Percentiles rank a stretch among this genome's conserved stretches.
Evolutionary conservation across 2,797 vertebrate species (phyloP).

Genomic region (Tinamus major): DNA sequence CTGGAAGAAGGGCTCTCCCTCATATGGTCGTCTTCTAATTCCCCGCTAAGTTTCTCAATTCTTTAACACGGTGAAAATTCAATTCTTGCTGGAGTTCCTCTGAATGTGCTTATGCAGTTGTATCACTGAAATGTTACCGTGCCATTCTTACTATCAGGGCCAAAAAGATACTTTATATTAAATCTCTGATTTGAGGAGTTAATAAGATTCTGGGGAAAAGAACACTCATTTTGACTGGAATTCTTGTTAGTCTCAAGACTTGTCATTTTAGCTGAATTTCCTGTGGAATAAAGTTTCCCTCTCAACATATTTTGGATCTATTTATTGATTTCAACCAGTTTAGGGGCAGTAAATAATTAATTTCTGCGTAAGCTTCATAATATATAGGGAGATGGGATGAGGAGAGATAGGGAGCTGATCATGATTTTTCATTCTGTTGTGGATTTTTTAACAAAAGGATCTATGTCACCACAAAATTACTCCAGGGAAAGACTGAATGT

Average conservation of each 20-base stretch:
- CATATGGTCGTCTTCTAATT: not conserved
- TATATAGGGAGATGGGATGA: too few relatives aligned
- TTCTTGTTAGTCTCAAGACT: not conserved
- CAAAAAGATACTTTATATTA: not conserved
- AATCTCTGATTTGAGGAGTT: not conserved
- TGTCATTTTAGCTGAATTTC: not conserved
- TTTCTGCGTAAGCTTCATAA: too few relatives aligned
- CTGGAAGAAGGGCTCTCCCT: not conserved
- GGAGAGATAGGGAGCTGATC: too few relatives aligned
- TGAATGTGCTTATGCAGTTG: not conserved
- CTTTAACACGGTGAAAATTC: not conserved
- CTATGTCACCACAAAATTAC: not conserved
- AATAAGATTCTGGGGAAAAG: not conserved
- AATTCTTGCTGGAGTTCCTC: not conserved
- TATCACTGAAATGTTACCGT: not conserved
- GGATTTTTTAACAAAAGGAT: too few relatives aligned
- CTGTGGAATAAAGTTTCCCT: not conserved
- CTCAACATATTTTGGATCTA: too few relatives aligned
- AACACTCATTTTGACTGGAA: not conserved
- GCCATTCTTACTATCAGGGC: not conserved
- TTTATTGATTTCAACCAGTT: too few relatives aligned
- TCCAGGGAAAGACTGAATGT: not conserved
- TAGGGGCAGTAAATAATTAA: too few relatives aligned
- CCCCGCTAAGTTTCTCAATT: not conserved
- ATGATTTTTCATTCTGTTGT: too few relatives aligned